Base-by-base conservation (phyloP, 2,797 vertebrate species). In the Poeciliopsis presidionis region DNA sequence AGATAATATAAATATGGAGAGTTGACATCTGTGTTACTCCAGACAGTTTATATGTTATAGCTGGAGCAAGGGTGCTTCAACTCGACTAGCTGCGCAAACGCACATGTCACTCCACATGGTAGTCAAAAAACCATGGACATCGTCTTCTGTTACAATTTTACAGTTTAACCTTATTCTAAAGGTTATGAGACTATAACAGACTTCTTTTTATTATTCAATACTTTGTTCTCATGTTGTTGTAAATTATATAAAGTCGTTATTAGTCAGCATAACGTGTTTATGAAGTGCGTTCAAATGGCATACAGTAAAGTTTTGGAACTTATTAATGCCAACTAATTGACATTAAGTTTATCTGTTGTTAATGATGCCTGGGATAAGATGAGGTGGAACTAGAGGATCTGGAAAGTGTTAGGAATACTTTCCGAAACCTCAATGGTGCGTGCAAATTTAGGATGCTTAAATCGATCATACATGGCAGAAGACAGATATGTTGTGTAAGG, bases 61-160 rank as follows among this genome's bases (percentile, higher is more conserved):
- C 2, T 55, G 0, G 13, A 84, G 67, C 20, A 0, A 9, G 8
- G 2, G 36, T 84, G 84, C 84, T 71, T 49, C 59, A 74, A 87
- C 86, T 86, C 70, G 59, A 25, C 39, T 89, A 86, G 86, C 84
- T 94, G 87, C 89, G 81, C 81, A 82, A 80, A 87, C 90, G 94
- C 95, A 96, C 95, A 95, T 96, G 95, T 95, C 91, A 55, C 76
- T 86, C 93, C 95, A 95, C 95, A 95, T 95, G 95, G 95, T 84
- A 47, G 49, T 46, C 1, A 2, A 33, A 63, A 59, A 77, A 84
- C n/a, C 67, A 70, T 0, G 55, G 3, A n/a, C 16, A 73, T 1
- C 36, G 41, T 75, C 1, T 41, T 0, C 8, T 41, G 2, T 28
- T 49, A 1, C 0, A 16, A 0, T 47, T 74, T 39, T 4, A 1